Evolutionary conservation across 2,888 invertebrate genomes (phyloP).

Genomic region (Micropterix aruncella): DNA sequence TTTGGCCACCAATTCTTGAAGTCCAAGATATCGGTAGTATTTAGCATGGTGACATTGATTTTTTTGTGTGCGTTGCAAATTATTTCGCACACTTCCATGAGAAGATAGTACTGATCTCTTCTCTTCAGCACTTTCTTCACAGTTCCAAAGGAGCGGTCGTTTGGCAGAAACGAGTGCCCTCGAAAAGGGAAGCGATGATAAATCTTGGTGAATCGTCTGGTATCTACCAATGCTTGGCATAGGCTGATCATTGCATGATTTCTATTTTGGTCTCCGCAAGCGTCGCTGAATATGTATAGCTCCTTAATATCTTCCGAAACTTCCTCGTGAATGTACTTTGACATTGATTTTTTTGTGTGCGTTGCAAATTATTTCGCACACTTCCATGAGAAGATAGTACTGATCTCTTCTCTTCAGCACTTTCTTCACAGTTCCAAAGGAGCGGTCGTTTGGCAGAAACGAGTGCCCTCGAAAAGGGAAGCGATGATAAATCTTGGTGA

Average conservation of each 20-base stretch:
- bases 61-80: no score
- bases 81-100: constrained; percentile 1
- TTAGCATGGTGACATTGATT: no score
- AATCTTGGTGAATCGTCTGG: not conserved
- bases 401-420: not conserved
- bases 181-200: constrained; percentile 1
- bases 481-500: not conserved
- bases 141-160: no score
- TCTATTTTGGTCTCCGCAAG: constrained; percentile 5
- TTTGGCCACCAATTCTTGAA: not conserved
- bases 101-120: not conserved
- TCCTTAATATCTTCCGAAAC: constrained; percentile 1
- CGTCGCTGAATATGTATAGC: not conserved
- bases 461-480: no score
- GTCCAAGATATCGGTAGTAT: no score
- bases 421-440: no score
- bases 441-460: no score
- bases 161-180: no score
- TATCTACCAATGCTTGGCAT: not conserved
- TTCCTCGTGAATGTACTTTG: not conserved
- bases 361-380: no score
- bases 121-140: not conserved
- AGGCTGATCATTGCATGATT: constrained; percentile 2
- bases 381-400: not conserved
- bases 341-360: no score